phyloP scores from a whole-genome alignment of 2,797 vertebrate genomes.

The Synaphobranchus kaupii region DNA sequence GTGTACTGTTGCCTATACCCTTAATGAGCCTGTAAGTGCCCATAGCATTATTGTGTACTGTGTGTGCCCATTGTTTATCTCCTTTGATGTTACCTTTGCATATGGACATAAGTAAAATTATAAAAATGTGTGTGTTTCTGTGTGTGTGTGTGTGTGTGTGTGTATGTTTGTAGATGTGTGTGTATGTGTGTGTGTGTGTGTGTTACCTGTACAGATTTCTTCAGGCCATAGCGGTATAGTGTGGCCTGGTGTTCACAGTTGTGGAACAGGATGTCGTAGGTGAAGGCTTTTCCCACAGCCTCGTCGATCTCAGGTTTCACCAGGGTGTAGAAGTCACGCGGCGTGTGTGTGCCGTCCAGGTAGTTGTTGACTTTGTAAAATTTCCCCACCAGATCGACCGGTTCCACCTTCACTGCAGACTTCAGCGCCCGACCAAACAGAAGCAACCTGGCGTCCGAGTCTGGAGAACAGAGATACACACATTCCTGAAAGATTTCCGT shows the following conservation, averaged over 20 bases:
- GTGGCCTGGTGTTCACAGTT: slow-evolving; percentile 82
- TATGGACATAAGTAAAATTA: too few species aligned
- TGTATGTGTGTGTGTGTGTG: not conserved
- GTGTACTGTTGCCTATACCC: too few species aligned
- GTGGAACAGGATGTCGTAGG: slow-evolving; percentile 78
- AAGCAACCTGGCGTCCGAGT: slow-evolving; percentile 68
- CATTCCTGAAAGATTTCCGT: not conserved
- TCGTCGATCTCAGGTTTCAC: slow-evolving; percentile 74
- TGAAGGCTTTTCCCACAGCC: slow-evolving; percentile 66
- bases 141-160: not conserved
- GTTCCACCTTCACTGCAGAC: slow-evolving; percentile 74
- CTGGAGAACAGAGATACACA: slow-evolving; percentile 50
- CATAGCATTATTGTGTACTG: too few species aligned
- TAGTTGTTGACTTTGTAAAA: slow-evolving; percentile 76
- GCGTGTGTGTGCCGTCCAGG: slow-evolving; percentile 62
- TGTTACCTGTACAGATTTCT: slow-evolving; percentile 72
- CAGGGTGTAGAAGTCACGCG: slow-evolving; percentile 67
- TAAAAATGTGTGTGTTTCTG: not conserved
- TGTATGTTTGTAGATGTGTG: not conserved
- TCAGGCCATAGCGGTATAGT: slow-evolving; percentile 72
- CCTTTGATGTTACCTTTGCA: too few species aligned
- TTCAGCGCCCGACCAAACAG: slow-evolving; percentile 73
- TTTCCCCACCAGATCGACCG: slow-evolving; percentile 66
- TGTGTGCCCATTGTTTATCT: too few species aligned
- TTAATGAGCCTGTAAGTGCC: too few species aligned